Percentiles rank a stretch among this genome's conserved stretches.
These are phyloP conservation scores for Ornithorhynchus anatinus DNA, from an alignment of 2,113 vertebrate genomes.

Conservation along the genomic window DNA sequence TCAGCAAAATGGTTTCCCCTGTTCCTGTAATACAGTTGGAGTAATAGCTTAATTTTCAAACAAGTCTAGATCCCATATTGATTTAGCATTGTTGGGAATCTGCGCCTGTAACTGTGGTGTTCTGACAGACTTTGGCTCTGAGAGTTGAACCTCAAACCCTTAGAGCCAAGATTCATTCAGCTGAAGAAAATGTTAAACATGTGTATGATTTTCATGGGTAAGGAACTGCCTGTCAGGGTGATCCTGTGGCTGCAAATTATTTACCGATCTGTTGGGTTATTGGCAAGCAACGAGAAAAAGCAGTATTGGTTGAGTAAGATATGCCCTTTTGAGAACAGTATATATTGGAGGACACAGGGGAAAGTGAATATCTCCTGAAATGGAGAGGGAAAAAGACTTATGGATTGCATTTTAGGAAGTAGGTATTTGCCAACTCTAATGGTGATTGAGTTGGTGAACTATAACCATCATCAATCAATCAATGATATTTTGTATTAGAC, in stretches of 20 bases:
- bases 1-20: conserved; percentile 25
- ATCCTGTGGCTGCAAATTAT: not conserved
- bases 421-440: too few species aligned
- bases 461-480: not conserved
- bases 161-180: conserved; percentile 34
- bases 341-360: not conserved
- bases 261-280: not conserved
- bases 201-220: conserved; percentile 1
- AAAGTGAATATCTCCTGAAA: not conserved
- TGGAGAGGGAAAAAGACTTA: not conserved
- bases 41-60: conserved; percentile 6
- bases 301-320: not conserved
- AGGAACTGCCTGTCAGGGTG: conserved; percentile 6
- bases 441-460: too few species aligned
- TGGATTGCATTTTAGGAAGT: too few species aligned
- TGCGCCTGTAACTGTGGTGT: conserved; percentile 16
- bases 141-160: conserved; percentile 11
- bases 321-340: not conserved
- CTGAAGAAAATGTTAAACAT: conserved; percentile 28
- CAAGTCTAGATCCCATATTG: conserved; percentile 38
- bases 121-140: conserved; percentile 21
- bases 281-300: not conserved
- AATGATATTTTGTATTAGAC: not conserved
- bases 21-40: conserved; percentile 30
- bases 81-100: conserved; percentile 36